Conservation (phyloP, 2,113 vertebrate species). For the Stictonetta naevosa region DNA sequence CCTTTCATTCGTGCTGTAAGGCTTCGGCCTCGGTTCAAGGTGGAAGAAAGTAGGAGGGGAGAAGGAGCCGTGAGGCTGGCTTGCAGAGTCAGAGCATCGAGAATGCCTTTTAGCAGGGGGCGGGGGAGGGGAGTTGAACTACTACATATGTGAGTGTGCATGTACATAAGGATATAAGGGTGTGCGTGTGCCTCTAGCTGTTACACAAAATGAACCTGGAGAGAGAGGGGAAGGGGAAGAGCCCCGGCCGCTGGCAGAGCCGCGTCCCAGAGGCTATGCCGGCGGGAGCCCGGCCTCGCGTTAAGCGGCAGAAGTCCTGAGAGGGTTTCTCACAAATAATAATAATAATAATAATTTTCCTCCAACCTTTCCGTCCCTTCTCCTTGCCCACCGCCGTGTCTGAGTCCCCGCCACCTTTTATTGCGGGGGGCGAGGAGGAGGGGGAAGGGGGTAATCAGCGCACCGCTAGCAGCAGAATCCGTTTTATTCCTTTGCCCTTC, state of each 20-base stretch:
- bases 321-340: background rate
- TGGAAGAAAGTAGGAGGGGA: background rate
- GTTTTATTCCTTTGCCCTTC: background rate
- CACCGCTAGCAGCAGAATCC: background rate
- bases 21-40: background rate
- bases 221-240: background rate
- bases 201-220: background rate
- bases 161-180: too few species aligned
- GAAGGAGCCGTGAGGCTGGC: too few species aligned
- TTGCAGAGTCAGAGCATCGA: background rate
- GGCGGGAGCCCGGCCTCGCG: fast-evolving
- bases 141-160: fast-evolving
- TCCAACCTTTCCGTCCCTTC: background rate
- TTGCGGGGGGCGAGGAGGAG: too few species aligned
- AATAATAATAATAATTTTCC: too few species aligned
- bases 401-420: background rate
- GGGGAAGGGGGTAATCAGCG: background rate
- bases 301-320: background rate
- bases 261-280: fast-evolving
- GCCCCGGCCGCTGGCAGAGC: background rate
- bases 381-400: background rate
- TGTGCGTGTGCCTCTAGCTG: too few species aligned
- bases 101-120: background rate
- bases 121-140: background rate
- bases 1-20: background rate